Evolutionary conservation across 2,888 invertebrate genomes (phyloP).

Genomic region (Oxycera nigricornis): DNA sequence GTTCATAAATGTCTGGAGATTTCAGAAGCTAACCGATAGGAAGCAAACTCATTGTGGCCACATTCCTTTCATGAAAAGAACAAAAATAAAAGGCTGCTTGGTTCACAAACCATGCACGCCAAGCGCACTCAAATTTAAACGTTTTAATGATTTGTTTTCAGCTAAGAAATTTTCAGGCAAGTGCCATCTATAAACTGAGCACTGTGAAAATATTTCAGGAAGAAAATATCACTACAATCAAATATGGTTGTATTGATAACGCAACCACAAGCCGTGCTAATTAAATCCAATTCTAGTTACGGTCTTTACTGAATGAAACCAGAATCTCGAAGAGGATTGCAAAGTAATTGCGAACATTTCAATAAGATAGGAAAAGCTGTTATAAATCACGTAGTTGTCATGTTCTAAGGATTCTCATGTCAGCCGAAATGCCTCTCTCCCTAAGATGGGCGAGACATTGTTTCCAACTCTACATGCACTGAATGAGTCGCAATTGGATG

Average conservation of each 20-base stretch:
- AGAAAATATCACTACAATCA: too few species aligned
- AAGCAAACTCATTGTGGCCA: too few species aligned
- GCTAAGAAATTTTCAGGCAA: too few species aligned
- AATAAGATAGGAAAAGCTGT: conserved; percentile 42
- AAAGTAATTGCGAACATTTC: conserved; percentile 36
- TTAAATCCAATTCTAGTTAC: conserved; percentile 25
- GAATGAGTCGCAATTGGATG: background rate
- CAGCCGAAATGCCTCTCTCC: conserved; percentile 42
- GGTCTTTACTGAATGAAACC: background rate
- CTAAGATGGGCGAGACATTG: conserved; percentile 45
- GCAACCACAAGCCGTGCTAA: background rate
- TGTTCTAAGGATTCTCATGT: conserved; percentile 47
- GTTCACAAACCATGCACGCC: too few species aligned
- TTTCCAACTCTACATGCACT: conserved; percentile 39
- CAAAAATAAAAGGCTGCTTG: too few species aligned
- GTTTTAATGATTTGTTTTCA: too few species aligned
- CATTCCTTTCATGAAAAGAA: too few species aligned
- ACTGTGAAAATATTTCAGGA: too few species aligned
- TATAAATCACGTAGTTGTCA: conserved; percentile 47
- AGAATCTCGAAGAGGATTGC: conserved; percentile 20
- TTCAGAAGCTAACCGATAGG: background rate
- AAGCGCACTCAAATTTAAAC: too few species aligned
- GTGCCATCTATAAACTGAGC: too few species aligned
- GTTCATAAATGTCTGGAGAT: background rate
- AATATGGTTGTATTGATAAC: too few species aligned